Evolutionary conservation across 2,888 invertebrate genomes (phyloP).

Genomic region (Sphaerophoria taeniata): DNA sequence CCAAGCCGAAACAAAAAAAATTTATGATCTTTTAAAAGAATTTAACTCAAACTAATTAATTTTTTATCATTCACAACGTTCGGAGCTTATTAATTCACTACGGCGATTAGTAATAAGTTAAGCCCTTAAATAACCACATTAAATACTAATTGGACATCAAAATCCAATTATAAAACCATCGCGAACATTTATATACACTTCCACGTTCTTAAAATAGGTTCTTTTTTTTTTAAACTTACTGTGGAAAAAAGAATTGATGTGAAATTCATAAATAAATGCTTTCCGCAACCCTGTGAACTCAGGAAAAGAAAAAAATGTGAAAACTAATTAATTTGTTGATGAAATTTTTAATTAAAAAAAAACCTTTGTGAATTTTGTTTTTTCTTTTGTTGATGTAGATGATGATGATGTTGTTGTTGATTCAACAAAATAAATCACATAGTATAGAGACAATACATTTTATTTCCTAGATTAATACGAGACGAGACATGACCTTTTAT

Average conservation of each 20-base stretch:
- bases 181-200: too few species aligned
- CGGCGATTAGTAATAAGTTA: slow-evolving; percentile 61
- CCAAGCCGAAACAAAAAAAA: too few species aligned
- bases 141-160: slow-evolving; percentile 67
- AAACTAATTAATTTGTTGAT: too few species aligned
- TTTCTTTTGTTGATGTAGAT: too few species aligned
- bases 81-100: neutral
- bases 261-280: slow-evolving; percentile 52
- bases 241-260: slow-evolving; percentile 42
- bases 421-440: slow-evolving; percentile 30
- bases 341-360: too few species aligned
- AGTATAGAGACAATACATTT: slow-evolving; percentile 24
- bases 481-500: slow-evolving; percentile 19
- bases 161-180: slow-evolving; percentile 70
- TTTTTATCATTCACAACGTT: neutral
- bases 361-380: too few species aligned
- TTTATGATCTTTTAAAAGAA: too few species aligned
- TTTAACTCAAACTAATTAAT: too few species aligned
- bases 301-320: too few species aligned
- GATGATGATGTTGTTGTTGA: neutral
- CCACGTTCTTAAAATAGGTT: too few species aligned
- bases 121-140: slow-evolving; percentile 51
- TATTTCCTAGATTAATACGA: slow-evolving; percentile 4
- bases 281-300: slow-evolving; percentile 25
- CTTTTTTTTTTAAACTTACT: too few species aligned